Percentiles rank a stretch among this genome's conserved stretches.
phyloP scores from a whole-genome alignment of 2,797 vertebrate genomes.

The Florisuga fusca region DNA sequence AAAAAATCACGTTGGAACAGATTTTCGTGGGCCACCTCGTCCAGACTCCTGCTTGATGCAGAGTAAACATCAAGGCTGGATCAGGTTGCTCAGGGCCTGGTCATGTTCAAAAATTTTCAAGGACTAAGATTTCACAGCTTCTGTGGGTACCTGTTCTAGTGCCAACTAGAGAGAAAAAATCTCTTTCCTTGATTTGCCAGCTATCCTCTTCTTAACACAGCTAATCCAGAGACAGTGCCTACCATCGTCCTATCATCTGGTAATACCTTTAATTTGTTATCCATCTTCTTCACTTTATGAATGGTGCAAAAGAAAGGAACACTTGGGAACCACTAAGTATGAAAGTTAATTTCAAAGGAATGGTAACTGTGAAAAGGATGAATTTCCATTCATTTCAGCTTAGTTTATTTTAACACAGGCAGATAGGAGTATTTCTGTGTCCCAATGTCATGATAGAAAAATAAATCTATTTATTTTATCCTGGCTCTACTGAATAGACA shows the following conservation, averaged over 20 bases:
- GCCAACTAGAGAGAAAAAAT: neutral
- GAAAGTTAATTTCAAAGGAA: neutral
- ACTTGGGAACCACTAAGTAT: neutral
- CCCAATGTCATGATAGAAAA: neutral
- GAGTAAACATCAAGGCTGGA: neutral
- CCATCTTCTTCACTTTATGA: neutral
- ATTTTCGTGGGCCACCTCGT: neutral
- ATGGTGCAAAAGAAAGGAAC: neutral
- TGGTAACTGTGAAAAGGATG: neutral
- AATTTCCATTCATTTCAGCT: neutral
- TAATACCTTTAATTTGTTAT: neutral
- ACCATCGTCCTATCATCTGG: neutral
- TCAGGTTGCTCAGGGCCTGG: neutral
- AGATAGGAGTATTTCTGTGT: neutral
- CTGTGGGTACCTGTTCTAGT: neutral
- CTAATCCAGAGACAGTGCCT: neutral
- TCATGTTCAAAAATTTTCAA: neutral
- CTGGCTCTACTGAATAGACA: neutral
- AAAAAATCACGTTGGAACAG: neutral
- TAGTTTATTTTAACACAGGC: neutral
- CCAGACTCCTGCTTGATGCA: neutral
- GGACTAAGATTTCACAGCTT: neutral
- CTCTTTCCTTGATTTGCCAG: neutral
- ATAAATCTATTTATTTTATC: conserved; percentile 15
- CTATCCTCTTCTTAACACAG: neutral